Conservation (phyloP, 37 sponge, comb jelly and placozoan genomes). For the Eunapius fragilis region DNA sequence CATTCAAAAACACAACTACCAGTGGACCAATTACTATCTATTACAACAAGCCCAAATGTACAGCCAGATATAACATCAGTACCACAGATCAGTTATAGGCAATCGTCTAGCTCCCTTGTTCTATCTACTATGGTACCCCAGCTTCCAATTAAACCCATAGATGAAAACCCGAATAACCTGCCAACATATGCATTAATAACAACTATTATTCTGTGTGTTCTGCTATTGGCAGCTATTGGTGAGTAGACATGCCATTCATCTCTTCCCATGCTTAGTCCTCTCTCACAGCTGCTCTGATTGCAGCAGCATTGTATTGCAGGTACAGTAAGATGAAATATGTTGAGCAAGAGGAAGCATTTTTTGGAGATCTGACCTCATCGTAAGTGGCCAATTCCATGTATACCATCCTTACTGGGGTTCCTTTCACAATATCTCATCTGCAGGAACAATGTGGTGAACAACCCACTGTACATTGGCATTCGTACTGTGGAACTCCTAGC, state of each 20-base stretch:
- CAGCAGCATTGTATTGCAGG: background rate
- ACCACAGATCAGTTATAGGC: background rate
- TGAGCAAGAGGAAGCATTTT: background rate
- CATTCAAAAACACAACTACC: too few species aligned
- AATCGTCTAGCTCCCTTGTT: background rate
- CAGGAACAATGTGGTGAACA: background rate
- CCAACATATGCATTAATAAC: background rate
- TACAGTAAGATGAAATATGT: background rate
- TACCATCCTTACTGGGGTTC: background rate
- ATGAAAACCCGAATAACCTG: background rate
- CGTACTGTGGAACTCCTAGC: background rate
- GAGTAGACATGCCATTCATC: background rate
- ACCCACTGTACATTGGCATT: background rate
- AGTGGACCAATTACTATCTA: background rate
- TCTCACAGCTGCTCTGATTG: background rate
- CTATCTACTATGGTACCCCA: background rate
- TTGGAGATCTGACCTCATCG: background rate
- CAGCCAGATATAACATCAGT: background rate
- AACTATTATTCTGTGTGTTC: background rate
- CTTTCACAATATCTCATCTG: background rate
- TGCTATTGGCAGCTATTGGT: background rate
- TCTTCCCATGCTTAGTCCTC: background rate
- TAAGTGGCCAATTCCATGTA: background rate
- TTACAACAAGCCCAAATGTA: background rate
- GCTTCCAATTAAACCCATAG: background rate